A percentile compares a stretch with the other conserved stretches of the same genome.
These are phyloP conservation scores for Trisateles emortualis DNA, from an alignment of 2,888 invertebrate species.

Conservation along the genomic window DNA sequence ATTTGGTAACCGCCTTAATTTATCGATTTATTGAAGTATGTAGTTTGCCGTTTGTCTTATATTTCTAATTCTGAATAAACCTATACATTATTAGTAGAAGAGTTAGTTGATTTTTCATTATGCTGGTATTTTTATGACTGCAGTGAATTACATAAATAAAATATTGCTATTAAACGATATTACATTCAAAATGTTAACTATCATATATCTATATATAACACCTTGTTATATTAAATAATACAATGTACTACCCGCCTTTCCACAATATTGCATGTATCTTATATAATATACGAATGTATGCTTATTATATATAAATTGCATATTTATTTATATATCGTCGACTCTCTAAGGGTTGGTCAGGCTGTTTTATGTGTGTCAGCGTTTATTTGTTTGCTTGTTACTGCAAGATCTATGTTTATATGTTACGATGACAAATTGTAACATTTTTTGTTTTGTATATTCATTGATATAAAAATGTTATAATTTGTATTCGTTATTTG, in stretches of 20 bases:
- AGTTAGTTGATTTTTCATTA: too few species aligned
- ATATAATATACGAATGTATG: conserved; percentile 4
- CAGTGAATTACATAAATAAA: neutral
- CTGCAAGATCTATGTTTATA: neutral
- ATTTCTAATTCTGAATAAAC: too few species aligned
- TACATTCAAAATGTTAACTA: conserved; percentile 28
- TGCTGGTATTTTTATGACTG: neutral
- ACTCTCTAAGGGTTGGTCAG: neutral
- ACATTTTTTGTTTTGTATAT: too few species aligned
- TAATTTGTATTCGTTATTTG: too few species aligned
- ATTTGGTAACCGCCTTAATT: too few species aligned
- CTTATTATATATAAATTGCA: neutral
- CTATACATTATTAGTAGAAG: too few species aligned
- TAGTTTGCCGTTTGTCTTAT: too few species aligned
- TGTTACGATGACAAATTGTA: neutral
- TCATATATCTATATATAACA: conserved; percentile 31
- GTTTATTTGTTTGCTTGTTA: neutral
- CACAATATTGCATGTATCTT: conserved; percentile 29
- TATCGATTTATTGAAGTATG: too few species aligned
- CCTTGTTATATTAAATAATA: neutral
- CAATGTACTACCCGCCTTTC: conserved; percentile 33
- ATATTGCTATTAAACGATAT: conserved; percentile 16
- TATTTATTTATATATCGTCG: neutral
- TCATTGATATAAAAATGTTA: too few species aligned
- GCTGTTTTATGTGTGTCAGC: neutral